These are phyloP conservation scores for Bujurquina vittata DNA, from an alignment of 2,113 vertebrate genomes.

Conservation along the genomic window DNA sequence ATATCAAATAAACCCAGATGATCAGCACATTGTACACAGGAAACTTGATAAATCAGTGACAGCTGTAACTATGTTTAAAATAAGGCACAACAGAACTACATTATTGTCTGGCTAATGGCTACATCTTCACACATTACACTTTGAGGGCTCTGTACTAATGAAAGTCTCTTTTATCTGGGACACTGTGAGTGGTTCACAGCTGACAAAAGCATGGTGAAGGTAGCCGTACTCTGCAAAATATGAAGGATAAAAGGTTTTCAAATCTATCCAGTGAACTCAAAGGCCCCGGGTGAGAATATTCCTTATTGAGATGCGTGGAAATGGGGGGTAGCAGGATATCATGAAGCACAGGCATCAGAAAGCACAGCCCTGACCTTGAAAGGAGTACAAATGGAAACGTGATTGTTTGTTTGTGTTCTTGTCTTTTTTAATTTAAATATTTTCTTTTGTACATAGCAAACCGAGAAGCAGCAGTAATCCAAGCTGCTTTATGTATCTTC, in stretches of 20 bases:
- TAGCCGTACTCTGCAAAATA: not conserved
- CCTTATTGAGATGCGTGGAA: not conserved
- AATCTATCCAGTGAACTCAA: slow-evolving; percentile 15
- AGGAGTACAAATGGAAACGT: not conserved
- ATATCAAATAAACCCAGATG: not conserved
- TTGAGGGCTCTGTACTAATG: not conserved
- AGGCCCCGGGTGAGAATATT: not conserved
- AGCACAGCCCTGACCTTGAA: slow-evolving; percentile 3
- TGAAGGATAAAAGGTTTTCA: not conserved
- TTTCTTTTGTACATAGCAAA: not conserved
- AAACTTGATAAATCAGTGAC: not conserved
- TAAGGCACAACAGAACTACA: not conserved
- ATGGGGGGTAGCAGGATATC: not conserved
- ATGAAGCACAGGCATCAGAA: slow-evolving; percentile 1
- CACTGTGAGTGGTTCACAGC: not conserved
- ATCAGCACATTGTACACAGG: not conserved
- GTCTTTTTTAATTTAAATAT: not conserved
- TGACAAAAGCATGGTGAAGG: not conserved
- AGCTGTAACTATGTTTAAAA: not conserved
- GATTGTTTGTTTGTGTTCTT: not conserved
- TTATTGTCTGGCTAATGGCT: not conserved
- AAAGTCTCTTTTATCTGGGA: slow-evolving; percentile 5
- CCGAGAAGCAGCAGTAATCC: not conserved
- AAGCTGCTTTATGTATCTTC: not conserved
- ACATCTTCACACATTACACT: not conserved